These are phyloP conservation scores for Epizoanthus stellaris DNA, from an alignment of 92 coral and sea anemone genomes.

Conservation along the genomic window DNA sequence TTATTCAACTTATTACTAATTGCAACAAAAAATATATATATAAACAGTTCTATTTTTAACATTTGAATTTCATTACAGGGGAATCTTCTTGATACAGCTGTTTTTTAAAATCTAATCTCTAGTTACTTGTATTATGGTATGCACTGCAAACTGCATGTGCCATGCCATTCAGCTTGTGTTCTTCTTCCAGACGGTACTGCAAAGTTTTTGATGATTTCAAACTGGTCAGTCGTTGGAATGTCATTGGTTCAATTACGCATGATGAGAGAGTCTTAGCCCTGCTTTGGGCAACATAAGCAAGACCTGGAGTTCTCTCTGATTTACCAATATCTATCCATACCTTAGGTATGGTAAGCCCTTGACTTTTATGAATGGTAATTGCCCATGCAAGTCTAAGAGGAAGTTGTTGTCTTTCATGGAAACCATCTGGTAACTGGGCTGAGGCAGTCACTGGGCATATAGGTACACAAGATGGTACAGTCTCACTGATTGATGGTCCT, in stretches of 20 bases:
- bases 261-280: slow-evolving; percentile 59
- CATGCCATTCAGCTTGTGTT: slow-evolving; percentile 46
- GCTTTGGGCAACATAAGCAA: slow-evolving; percentile 74
- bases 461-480: slow-evolving; percentile 71
- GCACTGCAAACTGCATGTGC: not conserved
- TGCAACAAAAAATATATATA: too few species aligned
- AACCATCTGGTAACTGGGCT: slow-evolving; percentile 49
- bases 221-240: slow-evolving; percentile 62
- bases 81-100: too few species aligned
- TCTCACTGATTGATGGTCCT: slow-evolving; percentile 66
- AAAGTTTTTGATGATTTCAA: slow-evolving; percentile 67
- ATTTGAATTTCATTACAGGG: too few species aligned
- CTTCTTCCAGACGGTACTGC: slow-evolving; percentile 67
- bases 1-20: too few species aligned
- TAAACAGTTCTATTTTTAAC: too few species aligned
- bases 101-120: too few species aligned
- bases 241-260: slow-evolving; percentile 60
- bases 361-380: slow-evolving; percentile 68
- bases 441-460: slow-evolving; percentile 56
- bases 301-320: slow-evolving; percentile 69
- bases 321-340: too few species aligned
- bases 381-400: too few species aligned
- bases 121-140: not conserved
- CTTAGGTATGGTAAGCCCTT: slow-evolving; percentile 61
- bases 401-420: slow-evolving; percentile 71